phyloP scores from a whole-genome alignment of 2,888 invertebrate species.

The Xestia xanthographa region DNA sequence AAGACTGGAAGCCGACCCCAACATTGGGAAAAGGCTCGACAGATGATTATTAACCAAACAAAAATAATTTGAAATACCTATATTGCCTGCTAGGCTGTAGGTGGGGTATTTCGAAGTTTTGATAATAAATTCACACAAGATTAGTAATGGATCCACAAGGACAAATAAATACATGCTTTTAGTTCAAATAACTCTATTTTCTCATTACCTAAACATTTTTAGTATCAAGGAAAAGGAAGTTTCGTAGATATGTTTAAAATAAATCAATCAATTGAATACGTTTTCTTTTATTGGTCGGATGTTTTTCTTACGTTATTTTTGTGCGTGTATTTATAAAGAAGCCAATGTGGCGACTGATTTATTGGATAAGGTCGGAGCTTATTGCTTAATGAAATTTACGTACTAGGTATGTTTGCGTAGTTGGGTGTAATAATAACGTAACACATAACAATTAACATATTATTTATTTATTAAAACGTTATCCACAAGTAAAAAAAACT shows the following conservation, averaged over 20 bases:
- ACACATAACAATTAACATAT: no score
- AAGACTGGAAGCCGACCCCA: no score
- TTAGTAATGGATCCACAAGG: background rate
- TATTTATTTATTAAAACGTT: no score
- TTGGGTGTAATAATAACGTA: background rate
- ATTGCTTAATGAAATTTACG: constrained; percentile 23
- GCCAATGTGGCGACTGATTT: constrained; percentile 47
- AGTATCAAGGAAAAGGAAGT: constrained; percentile 21
- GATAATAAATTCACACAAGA: background rate
- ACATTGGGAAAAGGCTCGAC: no score
- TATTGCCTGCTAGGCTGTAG: background rate
- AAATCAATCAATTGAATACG: constrained; percentile 61
- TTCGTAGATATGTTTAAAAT: constrained; percentile 33
- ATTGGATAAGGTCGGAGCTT: constrained; percentile 28
- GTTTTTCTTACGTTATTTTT: constrained; percentile 47
- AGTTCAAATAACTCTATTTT: background rate
- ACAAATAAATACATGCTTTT: constrained; percentile 15
- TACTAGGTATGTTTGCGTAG: background rate
- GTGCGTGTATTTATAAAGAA: constrained; percentile 32
- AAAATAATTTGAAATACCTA: no score
- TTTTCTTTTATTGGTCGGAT: constrained; percentile 62
- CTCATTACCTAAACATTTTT: constrained; percentile 13
- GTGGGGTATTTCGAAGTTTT: background rate
- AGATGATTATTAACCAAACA: no score
- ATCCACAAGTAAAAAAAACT: no score